phyloP scores from a whole-genome alignment of 2,888 invertebrate genomes.

The Amitus sp. region DNA sequence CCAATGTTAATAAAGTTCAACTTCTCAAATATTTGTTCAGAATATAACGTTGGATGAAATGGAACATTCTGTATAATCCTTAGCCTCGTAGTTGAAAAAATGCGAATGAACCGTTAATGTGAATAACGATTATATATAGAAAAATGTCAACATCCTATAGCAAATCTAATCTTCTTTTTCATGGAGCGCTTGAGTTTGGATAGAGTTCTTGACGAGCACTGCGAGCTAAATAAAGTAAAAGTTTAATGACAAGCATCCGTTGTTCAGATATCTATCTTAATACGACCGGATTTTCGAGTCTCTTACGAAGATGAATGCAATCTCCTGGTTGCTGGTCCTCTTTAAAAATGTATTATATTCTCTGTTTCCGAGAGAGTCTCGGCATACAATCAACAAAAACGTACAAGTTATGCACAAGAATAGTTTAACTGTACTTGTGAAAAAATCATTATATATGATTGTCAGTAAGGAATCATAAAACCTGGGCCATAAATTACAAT shows the following conservation, averaged over 20 bases:
- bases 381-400: no score
- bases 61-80: conserved; percentile 10
- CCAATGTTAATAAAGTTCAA: conserved; percentile 2
- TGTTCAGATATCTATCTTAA: conserved; percentile 65
- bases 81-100: conserved; percentile 29
- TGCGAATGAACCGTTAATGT: conserved; percentile 42
- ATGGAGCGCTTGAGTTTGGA: conserved; percentile 34
- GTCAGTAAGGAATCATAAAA: no score
- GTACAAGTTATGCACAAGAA: no score
- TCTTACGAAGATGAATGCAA: conserved; percentile 53
- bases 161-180: conserved; percentile 41
- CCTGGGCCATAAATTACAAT: no score
- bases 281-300: conserved; percentile 65
- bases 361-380: conserved; percentile 18
- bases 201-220: conserved; percentile 35
- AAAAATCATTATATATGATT: no score
- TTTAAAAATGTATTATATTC: conserved; percentile 35
- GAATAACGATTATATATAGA: conserved; percentile 37
- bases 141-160: conserved; percentile 35
- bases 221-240: conserved; percentile 62
- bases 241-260: conserved; percentile 64
- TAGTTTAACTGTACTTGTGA: no score
- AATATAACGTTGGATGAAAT: conserved; percentile 4
- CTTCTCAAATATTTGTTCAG: conserved; percentile 2
- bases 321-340: conserved; percentile 30